phyloP scores from a whole-genome alignment of 2,797 vertebrate genomes.

The Columba guinea region DNA sequence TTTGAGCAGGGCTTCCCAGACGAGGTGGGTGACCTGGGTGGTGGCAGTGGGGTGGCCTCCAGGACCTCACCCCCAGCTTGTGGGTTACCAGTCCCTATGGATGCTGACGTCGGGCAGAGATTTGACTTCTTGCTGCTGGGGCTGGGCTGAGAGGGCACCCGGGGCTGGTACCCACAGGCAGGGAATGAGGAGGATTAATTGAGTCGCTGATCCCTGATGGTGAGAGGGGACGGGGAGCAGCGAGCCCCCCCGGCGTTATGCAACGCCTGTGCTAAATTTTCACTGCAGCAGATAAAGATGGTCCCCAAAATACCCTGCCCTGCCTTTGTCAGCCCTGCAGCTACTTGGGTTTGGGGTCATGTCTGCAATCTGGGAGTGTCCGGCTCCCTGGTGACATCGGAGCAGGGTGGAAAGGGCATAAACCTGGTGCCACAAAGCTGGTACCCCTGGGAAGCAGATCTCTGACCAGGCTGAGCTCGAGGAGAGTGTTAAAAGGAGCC shows the following conservation, averaged over 20 bases:
- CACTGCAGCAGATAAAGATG: conserved; percentile 1
- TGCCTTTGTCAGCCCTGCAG: neutral
- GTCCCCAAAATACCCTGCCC: conserved; percentile 23
- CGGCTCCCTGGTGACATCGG: fast-evolving
- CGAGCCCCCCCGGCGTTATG: neutral
- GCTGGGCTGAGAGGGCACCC: neutral
- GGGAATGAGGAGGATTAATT: conserved; percentile 66
- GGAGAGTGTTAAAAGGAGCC: neutral
- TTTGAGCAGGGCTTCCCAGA: neutral
- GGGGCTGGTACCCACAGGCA: neutral
- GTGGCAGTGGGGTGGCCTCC: neutral
- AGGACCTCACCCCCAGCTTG: too few species aligned
- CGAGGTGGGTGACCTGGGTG: fast-evolving
- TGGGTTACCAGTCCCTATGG: too few species aligned
- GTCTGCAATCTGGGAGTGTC: neutral
- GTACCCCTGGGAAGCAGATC: neutral
- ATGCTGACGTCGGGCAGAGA: neutral
- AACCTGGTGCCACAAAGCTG: neutral
- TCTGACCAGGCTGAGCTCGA: neutral
- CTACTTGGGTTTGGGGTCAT: neutral
- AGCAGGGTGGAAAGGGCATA: neutral
- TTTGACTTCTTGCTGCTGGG: neutral
- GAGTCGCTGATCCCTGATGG: conserved; percentile 33
- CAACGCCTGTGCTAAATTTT: conserved; percentile 48
- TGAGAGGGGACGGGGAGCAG: neutral